These are phyloP conservation scores for Berghia stephanieae DNA, from an alignment of 1,140 invertebrate genomes.

Conservation along the genomic window DNA sequence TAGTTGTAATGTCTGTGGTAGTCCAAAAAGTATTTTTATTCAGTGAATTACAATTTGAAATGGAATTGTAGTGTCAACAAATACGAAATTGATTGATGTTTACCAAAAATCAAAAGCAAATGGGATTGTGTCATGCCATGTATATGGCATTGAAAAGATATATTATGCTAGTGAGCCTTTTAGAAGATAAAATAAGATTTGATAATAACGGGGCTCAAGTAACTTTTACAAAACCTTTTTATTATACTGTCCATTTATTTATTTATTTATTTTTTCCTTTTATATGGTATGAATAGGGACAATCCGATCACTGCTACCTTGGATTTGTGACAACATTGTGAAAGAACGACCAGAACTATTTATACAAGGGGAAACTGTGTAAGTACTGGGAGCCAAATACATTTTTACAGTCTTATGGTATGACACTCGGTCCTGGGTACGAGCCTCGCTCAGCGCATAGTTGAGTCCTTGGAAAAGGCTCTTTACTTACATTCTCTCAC, in stretches of 20 bases:
- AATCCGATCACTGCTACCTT: conserved; percentile 77
- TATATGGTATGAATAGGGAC: conserved; percentile 81
- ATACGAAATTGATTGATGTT: no score
- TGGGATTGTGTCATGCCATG: no score
- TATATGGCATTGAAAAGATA: no score
- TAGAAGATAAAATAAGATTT: not conserved
- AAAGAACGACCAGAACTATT: conserved; percentile 90
- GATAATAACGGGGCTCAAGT: not conserved
- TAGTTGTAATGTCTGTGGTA: no score
- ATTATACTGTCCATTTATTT: not conserved
- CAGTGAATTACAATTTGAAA: no score
- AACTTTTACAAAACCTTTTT: not conserved
- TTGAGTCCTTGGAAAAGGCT: not conserved
- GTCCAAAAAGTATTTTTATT: no score
- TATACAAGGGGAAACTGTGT: conserved; percentile 83
- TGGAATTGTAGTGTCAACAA: no score
- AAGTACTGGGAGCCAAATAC: conserved; percentile 65
- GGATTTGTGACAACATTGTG: conserved; percentile 86
- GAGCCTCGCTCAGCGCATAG: no score
- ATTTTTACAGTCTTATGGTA: not conserved
- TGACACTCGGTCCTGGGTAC: not conserved
- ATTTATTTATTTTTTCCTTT: conserved; percentile 41
- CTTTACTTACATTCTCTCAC: not conserved
- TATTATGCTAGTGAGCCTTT: no score
- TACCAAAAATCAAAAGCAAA: no score